Conservation (phyloP, 2,888 invertebrate species). For the Oeneis ivallda region DNA sequence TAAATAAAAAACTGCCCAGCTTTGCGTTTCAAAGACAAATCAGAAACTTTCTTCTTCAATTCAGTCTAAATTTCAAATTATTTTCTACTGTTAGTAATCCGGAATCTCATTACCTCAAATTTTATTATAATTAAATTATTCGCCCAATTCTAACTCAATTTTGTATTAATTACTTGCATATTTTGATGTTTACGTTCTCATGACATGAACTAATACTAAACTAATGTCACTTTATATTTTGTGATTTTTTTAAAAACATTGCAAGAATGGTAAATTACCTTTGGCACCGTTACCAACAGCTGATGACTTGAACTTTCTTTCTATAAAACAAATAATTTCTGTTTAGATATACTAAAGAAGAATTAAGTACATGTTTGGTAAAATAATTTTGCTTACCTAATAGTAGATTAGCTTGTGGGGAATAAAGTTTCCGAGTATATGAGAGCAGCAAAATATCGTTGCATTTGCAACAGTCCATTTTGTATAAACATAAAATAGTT, state of each 20-base stretch:
- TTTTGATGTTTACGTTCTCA: no score
- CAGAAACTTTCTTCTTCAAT: neutral
- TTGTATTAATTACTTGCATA: no score
- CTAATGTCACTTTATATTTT: no score
- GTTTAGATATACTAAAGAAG: neutral
- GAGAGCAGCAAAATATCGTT: slow-evolving; percentile 61
- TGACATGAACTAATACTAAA: no score
- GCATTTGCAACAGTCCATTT: slow-evolving; percentile 60
- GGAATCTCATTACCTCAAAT: no score
- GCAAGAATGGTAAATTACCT: neutral
- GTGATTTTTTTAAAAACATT: neutral
- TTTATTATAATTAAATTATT: no score
- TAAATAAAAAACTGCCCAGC: slow-evolving; percentile 3
- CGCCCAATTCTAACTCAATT: no score
- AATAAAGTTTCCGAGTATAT: slow-evolving; percentile 56
- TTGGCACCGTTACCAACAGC: no score
- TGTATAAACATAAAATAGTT: slow-evolving; percentile 54
- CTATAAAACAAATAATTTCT: neutral
- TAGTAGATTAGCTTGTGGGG: slow-evolving; percentile 47
- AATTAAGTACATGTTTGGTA: neutral
- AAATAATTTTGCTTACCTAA: neutral
- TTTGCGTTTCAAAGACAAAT: neutral
- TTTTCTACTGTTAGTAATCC: neutral
- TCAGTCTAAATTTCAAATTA: neutral
- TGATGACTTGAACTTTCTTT: neutral